Evolutionary conservation across 2,113 vertebrate genomes (phyloP).

Genomic region (Montifringilla adamsi): DNA sequence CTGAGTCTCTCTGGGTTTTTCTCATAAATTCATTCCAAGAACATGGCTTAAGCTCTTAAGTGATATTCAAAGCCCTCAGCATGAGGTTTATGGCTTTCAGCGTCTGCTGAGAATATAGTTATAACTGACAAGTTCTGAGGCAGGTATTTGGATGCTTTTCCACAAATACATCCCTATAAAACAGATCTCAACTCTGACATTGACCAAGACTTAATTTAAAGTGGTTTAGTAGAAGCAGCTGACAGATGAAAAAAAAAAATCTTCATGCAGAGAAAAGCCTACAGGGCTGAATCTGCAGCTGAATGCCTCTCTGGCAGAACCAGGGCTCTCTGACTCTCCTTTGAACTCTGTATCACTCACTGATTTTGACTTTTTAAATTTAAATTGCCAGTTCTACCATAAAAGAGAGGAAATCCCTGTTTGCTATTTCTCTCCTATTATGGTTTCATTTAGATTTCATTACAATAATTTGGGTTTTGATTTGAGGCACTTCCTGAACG

Average conservation of each 20-base stretch:
- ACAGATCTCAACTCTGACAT: not conserved
- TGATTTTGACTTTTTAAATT: not conserved
- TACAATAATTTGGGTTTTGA: not conserved
- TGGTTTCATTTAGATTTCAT: not conserved
- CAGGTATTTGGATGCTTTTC: slow-evolving; percentile 53
- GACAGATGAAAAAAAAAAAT: not conserved
- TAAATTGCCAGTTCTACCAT: not conserved
- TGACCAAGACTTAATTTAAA: slow-evolving; percentile 46
- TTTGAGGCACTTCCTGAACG: not conserved
- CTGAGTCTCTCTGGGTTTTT: not conserved
- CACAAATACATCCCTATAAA: slow-evolving; percentile 27
- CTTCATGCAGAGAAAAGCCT: not conserved
- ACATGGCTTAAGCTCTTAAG: slow-evolving; percentile 39
- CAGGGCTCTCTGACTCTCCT: not conserved
- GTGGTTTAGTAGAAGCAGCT: slow-evolving; percentile 30
- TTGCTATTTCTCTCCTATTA: not conserved
- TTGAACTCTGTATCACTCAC: not conserved
- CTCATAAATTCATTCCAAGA: slow-evolving; percentile 48
- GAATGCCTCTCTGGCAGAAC: not conserved
- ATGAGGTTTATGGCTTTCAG: slow-evolving; percentile 39
- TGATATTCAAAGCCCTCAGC: slow-evolving; percentile 55
- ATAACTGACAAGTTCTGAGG: slow-evolving; percentile 38
- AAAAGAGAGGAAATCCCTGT: slow-evolving; percentile 5
- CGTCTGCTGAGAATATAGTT: slow-evolving; percentile 44
- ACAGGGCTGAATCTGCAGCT: not conserved